Conservation (phyloP, 2,888 invertebrate genomes). For the Dicyrtomina minuta region DNA sequence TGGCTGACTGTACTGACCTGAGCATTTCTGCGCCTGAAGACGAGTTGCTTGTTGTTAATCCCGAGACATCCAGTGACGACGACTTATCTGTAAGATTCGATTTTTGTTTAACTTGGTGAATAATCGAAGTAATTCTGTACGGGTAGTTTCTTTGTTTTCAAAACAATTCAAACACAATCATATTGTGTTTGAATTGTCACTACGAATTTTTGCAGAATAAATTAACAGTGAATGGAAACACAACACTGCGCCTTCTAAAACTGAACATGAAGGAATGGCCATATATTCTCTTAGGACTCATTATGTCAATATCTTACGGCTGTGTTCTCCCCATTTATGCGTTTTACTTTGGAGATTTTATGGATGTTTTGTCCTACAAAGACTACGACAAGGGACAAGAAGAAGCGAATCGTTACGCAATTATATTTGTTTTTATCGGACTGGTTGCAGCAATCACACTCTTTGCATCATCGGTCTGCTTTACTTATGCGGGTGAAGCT, state of each 20-base stretch:
- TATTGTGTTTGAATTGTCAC: no score
- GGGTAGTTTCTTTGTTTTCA: no score
- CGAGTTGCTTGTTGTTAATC: conserved; percentile 39
- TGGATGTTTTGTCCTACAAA: conserved; percentile 60
- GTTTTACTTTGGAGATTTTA: conserved; percentile 75
- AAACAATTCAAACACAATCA: no score
- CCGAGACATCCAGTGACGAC: no score
- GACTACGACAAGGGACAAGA: conserved; percentile 50
- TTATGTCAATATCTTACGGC: conserved; percentile 70
- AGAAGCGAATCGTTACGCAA: conserved; percentile 51
- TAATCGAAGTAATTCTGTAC: no score
- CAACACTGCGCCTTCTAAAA: conserved; percentile 64
- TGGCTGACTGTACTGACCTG: conserved; percentile 36
- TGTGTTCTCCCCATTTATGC: conserved; percentile 73
- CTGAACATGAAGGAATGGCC: conserved; percentile 72
- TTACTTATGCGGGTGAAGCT: conserved; percentile 75
- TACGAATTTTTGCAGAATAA: conserved; percentile 20
- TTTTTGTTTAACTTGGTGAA: no score
- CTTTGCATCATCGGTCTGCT: conserved; percentile 65
- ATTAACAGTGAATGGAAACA: conserved; percentile 40
- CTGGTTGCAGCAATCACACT: conserved; percentile 54
- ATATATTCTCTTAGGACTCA: conserved; percentile 63
- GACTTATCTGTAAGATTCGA: no score
- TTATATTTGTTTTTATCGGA: conserved; percentile 55
- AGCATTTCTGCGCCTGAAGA: no score